phyloP scores from a whole-genome alignment of 2,888 invertebrate genomes.

The Synanthedon vespiformis region DNA sequence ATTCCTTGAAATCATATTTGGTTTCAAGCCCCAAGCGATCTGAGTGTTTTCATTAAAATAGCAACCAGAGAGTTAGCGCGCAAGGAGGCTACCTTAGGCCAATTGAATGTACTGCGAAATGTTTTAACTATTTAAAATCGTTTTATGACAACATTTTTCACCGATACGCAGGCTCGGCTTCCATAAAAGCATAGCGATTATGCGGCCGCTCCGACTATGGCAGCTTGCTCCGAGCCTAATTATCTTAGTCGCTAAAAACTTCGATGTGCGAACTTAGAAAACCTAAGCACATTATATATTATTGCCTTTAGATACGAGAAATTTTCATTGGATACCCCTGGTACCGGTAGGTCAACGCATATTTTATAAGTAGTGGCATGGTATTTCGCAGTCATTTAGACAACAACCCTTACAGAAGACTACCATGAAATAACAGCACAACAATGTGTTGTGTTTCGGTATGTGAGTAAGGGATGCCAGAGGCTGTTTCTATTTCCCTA shows the following conservation, averaged over 20 bases:
- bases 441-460: too few relatives aligned
- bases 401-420: too few relatives aligned
- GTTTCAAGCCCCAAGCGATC: too few relatives aligned
- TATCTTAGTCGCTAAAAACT: constrained; percentile 48
- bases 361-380: too few relatives aligned
- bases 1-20: too few relatives aligned
- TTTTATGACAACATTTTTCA: constrained; percentile 63
- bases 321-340: too few relatives aligned
- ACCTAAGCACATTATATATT: constrained; percentile 4
- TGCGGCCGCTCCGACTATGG: constrained; percentile 55
- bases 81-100: constrained; percentile 17
- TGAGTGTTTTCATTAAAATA: neutral
- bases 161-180: constrained; percentile 40
- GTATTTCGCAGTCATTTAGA: too few relatives aligned
- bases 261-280: constrained; percentile 41
- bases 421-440: too few relatives aligned
- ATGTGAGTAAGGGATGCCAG: too few relatives aligned
- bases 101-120: constrained; percentile 32
- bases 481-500: too few relatives aligned
- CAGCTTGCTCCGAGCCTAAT: constrained; percentile 48
- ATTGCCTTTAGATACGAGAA: too few relatives aligned
- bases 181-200: constrained; percentile 55
- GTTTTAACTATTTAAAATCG: constrained; percentile 47
- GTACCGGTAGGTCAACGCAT: too few relatives aligned
- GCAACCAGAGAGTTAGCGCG: constrained; percentile 9